Evolutionary conservation across 2,113 vertebrate genomes (phyloP).

Genomic region (Brienomyrus brachyistius): DNA sequence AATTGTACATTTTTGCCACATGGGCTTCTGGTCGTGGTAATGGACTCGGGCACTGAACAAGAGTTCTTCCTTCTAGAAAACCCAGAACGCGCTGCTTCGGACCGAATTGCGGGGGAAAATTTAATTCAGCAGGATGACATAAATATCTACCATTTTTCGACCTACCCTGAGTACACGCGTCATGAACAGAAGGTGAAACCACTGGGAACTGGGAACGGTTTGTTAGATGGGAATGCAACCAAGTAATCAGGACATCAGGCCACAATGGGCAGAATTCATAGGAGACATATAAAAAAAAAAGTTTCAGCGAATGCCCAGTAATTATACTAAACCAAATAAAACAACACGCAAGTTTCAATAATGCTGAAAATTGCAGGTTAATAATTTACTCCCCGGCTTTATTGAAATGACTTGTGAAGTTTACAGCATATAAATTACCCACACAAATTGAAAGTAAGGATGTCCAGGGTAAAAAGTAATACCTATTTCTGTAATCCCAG

Average conservation of each 20-base stretch:
- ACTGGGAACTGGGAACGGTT: not conserved
- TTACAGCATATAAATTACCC: not conserved
- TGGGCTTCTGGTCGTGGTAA: not conserved
- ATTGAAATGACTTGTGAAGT: not conserved
- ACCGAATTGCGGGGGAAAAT: not conserved
- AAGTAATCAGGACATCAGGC: not conserved
- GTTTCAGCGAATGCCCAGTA: not conserved
- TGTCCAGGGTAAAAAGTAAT: not conserved
- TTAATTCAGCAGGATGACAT: not conserved
- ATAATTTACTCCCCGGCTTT: not conserved
- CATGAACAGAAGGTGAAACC: not conserved
- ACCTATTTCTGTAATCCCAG: constrained; percentile 1
- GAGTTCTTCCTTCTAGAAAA: not conserved
- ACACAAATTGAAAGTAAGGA: not conserved
- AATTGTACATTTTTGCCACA: not conserved
- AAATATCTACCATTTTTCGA: not conserved
- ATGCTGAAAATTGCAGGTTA: not conserved
- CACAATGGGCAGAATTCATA: not conserved
- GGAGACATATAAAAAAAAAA: not conserved
- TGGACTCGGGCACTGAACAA: not conserved
- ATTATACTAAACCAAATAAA: not conserved
- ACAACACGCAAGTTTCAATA: not conserved
- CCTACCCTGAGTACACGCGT: not conserved
- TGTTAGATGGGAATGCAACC: not conserved
- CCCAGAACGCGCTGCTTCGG: not conserved